phyloP scores from a whole-genome alignment of 2,113 vertebrate genomes.

The Australoheros scitulus region DNA sequence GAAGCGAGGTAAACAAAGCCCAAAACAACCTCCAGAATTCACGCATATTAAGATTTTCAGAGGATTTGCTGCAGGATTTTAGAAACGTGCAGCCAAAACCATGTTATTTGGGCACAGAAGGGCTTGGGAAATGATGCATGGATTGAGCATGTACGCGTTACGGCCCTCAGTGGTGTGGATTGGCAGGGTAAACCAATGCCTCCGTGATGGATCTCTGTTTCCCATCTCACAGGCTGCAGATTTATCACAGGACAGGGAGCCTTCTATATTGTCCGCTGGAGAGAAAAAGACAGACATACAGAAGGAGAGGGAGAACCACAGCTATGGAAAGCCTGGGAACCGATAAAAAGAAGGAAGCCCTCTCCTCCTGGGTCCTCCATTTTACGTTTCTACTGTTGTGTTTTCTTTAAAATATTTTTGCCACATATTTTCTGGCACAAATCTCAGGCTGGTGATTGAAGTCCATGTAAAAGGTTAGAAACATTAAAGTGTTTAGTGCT shows the following conservation, averaged over 20 bases:
- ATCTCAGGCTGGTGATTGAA: conserved; percentile 20
- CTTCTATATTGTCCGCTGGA: conserved; percentile 63
- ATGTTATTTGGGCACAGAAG: conserved; percentile 59
- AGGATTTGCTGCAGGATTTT: conserved; percentile 60
- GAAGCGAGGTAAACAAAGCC: conserved; percentile 47
- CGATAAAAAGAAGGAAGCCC: conserved; percentile 66
- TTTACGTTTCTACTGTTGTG: conserved; percentile 50
- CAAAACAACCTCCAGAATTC: conserved; percentile 57
- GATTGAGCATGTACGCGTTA: conserved; percentile 65
- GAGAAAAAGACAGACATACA: conserved; percentile 47
- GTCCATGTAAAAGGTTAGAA: conserved; percentile 26
- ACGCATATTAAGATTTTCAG: conserved; percentile 57
- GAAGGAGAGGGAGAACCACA: conserved; percentile 27
- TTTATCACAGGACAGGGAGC: conserved; percentile 79
- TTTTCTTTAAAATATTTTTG: conserved; percentile 55
- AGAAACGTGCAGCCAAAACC: conserved; percentile 53
- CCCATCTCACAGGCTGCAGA: conserved; percentile 71
- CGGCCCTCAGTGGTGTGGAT: conserved; percentile 68
- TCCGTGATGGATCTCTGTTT: conserved; percentile 76
- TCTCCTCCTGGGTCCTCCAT: conserved; percentile 54
- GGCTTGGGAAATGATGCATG: conserved; percentile 75
- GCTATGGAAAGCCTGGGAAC: conserved; percentile 65
- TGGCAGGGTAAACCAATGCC: conserved; percentile 63
- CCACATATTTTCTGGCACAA: conserved; percentile 31
- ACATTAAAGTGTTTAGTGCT: conserved; percentile 46